These are phyloP conservation scores for Bombus impatiens DNA, from an alignment of 1,140 invertebrate genomes.

Conservation along the genomic window DNA sequence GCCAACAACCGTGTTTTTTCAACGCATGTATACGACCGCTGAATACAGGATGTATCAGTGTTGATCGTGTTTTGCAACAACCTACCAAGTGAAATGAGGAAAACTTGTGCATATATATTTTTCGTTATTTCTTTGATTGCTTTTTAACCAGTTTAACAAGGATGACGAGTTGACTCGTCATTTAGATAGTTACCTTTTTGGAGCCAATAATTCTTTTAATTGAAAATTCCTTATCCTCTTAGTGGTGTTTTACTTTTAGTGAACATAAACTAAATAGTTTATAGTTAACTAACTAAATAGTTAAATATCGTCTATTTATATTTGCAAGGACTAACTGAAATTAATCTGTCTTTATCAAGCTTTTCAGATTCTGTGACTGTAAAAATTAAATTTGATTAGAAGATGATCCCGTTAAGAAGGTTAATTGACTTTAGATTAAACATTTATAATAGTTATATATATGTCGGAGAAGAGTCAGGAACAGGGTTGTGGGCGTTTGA, in stretches of 20 bases:
- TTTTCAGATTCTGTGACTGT: not conserved
- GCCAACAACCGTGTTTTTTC: not conserved
- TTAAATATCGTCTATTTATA: not conserved
- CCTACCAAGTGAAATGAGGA: not conserved
- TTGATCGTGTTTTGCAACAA: slow-evolving; percentile 7
- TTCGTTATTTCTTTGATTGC: not conserved
- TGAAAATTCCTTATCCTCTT: too few species aligned
- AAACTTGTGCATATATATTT: not conserved
- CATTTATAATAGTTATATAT: too few species aligned
- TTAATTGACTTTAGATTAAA: not conserved
- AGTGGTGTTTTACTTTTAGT: not conserved
- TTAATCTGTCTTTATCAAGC: not conserved
- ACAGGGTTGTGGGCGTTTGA: too few species aligned
- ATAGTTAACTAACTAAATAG: too few species aligned
- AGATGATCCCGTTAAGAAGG: not conserved
- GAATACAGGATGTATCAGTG: not conserved
- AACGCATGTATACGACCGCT: not conserved
- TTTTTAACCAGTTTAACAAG: not conserved
- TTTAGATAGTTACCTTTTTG: too few species aligned
- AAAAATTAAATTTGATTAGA: not conserved
- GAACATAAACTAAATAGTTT: too few species aligned
- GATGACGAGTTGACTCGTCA: not conserved
- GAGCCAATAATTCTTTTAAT: too few species aligned
- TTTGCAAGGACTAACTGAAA: not conserved
- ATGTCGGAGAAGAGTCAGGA: too few species aligned